phyloP scores from a whole-genome alignment of 2,888 invertebrate species.

The Uloborus plumipes region DNA sequence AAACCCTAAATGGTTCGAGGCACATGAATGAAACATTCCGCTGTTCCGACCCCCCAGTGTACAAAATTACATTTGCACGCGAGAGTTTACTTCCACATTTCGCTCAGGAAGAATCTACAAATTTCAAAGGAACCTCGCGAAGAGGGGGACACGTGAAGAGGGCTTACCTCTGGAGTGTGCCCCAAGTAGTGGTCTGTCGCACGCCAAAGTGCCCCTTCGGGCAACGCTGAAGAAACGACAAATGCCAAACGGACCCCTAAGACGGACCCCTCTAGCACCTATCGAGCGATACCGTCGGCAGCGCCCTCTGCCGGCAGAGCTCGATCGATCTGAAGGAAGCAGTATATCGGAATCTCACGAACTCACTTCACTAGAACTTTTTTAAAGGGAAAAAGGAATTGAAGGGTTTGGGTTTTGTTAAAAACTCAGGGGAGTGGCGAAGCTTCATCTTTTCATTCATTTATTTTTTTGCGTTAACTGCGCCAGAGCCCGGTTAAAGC shows the following conservation, averaged over 20 bases:
- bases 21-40: conserved; percentile 12
- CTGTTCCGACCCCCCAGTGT: conserved; percentile 4
- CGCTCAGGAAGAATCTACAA: too few relatives aligned
- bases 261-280: conserved; percentile 33
- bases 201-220: conserved; percentile 23
- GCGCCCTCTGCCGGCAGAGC: conserved; percentile 28
- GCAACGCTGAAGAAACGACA: conserved; percentile 33
- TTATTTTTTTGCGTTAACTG: conserved; percentile 34
- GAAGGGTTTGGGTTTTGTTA: conserved; percentile 60
- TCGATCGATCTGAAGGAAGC: conserved; percentile 45
- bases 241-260: conserved; percentile 44
- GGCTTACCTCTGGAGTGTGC: too few relatives aligned
- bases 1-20: not conserved
- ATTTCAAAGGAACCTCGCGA: too few relatives aligned
- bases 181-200: not conserved
- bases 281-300: conserved; percentile 47
- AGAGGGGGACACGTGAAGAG: too few relatives aligned
- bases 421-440: conserved; percentile 55
- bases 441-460: conserved; percentile 18
- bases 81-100: not conserved
- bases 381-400: conserved; percentile 27
- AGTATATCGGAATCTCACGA: conserved; percentile 52
- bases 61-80: conserved; percentile 12
- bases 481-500: conserved; percentile 30
- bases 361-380: conserved; percentile 54